Conservation (phyloP, 2,888 invertebrate species). For the Ditula angustiorana region DNA sequence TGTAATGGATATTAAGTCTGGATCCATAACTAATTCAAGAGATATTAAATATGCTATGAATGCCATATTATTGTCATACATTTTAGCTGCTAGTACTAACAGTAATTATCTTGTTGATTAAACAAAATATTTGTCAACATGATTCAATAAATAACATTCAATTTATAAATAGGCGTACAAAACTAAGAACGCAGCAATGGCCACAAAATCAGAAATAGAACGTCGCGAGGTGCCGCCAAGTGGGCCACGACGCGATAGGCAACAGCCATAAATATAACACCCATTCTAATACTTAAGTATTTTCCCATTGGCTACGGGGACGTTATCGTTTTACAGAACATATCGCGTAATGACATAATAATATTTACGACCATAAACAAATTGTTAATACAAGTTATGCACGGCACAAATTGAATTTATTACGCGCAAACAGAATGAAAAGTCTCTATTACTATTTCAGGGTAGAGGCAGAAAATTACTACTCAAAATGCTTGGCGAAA, state of each 20-base stretch:
- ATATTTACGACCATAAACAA: background rate
- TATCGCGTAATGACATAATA: too few relatives aligned
- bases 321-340: conserved; percentile 47
- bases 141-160: background rate
- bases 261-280: conserved; percentile 61
- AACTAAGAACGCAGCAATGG: conserved; percentile 69
- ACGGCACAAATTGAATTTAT: too few relatives aligned
- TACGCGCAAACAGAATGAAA: background rate
- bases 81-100: background rate
- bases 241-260: conserved; percentile 58
- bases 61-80: background rate
- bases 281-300: conserved; percentile 55
- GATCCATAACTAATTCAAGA: background rate
- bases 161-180: conserved; percentile 20
- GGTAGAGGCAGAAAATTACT: conserved; percentile 95
- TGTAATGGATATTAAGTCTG: too few relatives aligned
- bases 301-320: conserved; percentile 56
- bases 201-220: conserved; percentile 71
- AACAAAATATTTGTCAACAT: background rate
- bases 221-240: conserved; percentile 68
- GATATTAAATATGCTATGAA: background rate
- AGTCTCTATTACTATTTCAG: conserved; percentile 79
- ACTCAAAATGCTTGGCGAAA: conserved; percentile 95
- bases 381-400: background rate
- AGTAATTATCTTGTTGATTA: background rate